Base-by-base conservation (phyloP, 1,140 invertebrate species). In the Piezodorus guildinii region DNA sequence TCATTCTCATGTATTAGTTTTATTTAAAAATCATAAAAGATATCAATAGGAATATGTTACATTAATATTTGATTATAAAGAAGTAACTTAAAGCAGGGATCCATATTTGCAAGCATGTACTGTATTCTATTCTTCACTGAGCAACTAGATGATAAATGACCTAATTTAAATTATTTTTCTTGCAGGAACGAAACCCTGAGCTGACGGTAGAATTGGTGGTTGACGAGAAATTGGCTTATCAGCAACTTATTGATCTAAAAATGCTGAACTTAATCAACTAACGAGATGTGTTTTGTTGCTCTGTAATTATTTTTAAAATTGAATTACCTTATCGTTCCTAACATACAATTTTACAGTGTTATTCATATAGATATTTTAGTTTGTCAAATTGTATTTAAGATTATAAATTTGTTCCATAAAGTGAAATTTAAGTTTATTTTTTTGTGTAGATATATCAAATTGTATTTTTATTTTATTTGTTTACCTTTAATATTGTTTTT, bases 161-260 rank as follows among this genome's bases (percentile, higher is more conserved):
- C 46, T 49, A 17, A 34, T 58, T 58, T 25, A 27, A n/a, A 58
- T 27, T 21, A 27, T 25, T 58, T 34, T 58, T 27, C 16, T 58
- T 58, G 1, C 54, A 58, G 54, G 54, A 58, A 5, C 15, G 54
- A 58, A 23, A 16, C 9, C 58, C 44, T 39, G n/a, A 39, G 4
- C 27, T 62, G 1, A 8, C 17, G 2, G 39, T 62, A 6, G 44
- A 62, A 16, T 17, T 62, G 27, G 8, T 5, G 21, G 1, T 19
- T 6, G 60, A 44, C 12, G 60, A 62, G 15, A 19, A 62, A n/a
- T 34, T 62, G 23, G 60, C 60, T 15, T 62, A 62, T 44, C 43
- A 62, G 23, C 8, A 45, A 9, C 19, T 62, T 0, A 62, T 62
- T 6, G 44, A 62, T 49, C 12, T 23, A 25, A 44, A 44, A 17